Base-by-base conservation (phyloP, 2,797 vertebrate genomes). In the Tragelaphus oryx region DNA sequence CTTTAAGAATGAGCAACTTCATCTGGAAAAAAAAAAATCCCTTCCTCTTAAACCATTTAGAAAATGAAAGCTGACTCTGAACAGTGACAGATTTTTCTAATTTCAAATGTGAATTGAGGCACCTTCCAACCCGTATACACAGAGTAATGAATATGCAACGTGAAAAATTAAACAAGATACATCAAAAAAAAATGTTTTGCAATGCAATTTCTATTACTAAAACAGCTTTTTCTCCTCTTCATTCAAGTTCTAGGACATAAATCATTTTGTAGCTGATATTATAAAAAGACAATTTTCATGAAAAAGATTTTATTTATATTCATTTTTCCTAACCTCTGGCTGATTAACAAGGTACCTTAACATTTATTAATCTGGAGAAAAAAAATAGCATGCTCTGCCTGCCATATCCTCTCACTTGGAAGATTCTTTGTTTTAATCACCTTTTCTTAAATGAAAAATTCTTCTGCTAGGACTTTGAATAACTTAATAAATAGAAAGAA, bases 121-220 rank as follows among this genome's bases (percentile, higher is more conserved):
- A 20, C 79, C 68, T 22, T 91, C 46, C 37, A 78, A 81, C 52
- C 78, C n/a, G n/a, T 14, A n/a, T 16, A 41, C 18, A 52, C 37
- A 52, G 75, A 93, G 20, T 52, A 46, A 91, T 16, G 37, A 89
- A 74, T 76, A 88, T 22, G 13, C 30, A 62, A 18, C 3, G 1
- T 16, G 50, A 80, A 89, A 81, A 96, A 94, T 89, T 83, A 93
- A 96, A 93, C 30, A 55, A 92, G 87, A 94, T 84, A 30, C 12
- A 30, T 46, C 22, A 44, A n/a, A 28, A 65, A 92, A 86, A 82
- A 82, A 44, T 18, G 30, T 89, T 78, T 86, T 54, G 54, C 57
- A 74, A 8, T 57, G 30, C 54, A 84, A 76, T 91, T 87, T 55
- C 81, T 82, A 11, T 54, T 59, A 71, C 33, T 59, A 89, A 94